phyloP scores from a whole-genome alignment of 2,888 invertebrate genomes.

The Orthonevra nobilis region DNA sequence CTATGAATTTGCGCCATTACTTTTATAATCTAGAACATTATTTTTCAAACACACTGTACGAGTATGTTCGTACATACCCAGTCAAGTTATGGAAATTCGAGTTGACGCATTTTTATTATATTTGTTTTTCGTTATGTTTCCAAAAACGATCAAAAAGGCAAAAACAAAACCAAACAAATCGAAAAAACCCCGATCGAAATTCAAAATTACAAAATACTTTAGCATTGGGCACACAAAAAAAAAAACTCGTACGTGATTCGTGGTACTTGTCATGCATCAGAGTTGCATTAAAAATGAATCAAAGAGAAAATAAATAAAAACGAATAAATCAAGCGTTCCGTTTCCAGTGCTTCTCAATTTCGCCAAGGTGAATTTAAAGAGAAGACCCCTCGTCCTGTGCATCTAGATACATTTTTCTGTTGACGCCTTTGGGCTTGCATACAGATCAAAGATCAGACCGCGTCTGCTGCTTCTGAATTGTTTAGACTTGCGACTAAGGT shows the following conservation, averaged over 20 bases:
- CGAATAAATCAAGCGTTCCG: too few species aligned
- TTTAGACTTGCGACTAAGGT: constrained; percentile 6
- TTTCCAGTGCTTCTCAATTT: too few species aligned
- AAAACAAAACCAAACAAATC: constrained; percentile 12
- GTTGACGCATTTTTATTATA: constrained; percentile 56
- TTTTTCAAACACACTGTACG: too few species aligned
- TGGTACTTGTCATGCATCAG: constrained; percentile 39
- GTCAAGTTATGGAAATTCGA: constrained; percentile 30
- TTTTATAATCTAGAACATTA: too few species aligned
- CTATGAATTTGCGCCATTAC: too few species aligned
- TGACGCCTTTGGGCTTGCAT: constrained; percentile 19
- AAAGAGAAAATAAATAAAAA: not conserved
- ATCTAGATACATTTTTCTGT: constrained; percentile 20
- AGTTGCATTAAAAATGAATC: constrained; percentile 29
- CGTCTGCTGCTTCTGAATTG: constrained; percentile 15
- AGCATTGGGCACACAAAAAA: constrained; percentile 6
- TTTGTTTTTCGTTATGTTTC: not conserved
- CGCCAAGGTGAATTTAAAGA: too few species aligned
- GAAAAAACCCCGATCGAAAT: constrained; percentile 30
- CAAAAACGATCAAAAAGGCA: too few species aligned
- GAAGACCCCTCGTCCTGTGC: too few species aligned
- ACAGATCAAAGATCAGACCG: constrained; percentile 38
- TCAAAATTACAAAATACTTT: constrained; percentile 35
- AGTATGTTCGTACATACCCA: constrained; percentile 41
- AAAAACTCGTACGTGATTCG: constrained; percentile 41